Evolutionary conservation across 2,797 vertebrate genomes (phyloP), one percentile per base, ranked within the genome.

Genomic region (Novumbra hubbsi): DNA sequence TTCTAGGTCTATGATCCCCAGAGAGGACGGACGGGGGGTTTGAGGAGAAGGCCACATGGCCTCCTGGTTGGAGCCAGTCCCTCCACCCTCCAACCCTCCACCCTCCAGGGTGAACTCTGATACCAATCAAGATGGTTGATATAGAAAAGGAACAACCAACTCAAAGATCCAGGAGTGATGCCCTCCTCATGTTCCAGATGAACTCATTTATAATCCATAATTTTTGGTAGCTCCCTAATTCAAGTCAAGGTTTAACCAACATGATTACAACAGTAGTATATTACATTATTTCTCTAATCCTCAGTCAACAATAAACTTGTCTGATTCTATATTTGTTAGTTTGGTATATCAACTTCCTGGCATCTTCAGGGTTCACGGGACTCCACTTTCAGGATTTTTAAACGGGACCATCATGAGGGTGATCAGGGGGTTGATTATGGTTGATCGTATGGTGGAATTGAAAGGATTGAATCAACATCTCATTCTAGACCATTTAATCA

Each of bases 21-120:
- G 73, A 75, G 48, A 71, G 67, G 67, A 65, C 65, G 32, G 30
- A 63, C 9, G 71, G 32, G 1, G 49, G 67, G 6, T 48, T 50
- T n/a, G 30, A 41, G 60, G 28, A 68, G 60, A 2, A 64, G 21
- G 14, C 34, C n/a, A 66, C 21, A 60, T 52, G 9, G 4, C 34
- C n/a, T 73, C 19, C 9, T 41, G 19, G 8, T 55, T 28, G 38
- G 69, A 19, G 15, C 45, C 60, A 2, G 68, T 48, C 24, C 64
- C 74, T 27, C 67, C 77, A 5, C 62, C 34, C 27, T 72, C 74
- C 24, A 74, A n/a, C 24, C 64, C 74, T 27, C 67, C 77, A 5
- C 62, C 34, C 27, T 72, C 74, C 24, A 74, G 68, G 50, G 57
- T 76, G 64, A 76, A 24, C n/a, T 67, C 70, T 4, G 68, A 68